Percentiles rank a stretch among this genome's conserved stretches.
Evolutionary conservation across 2,797 vertebrate species (phyloP).

Genomic region (Squalus acanthias): DNA sequence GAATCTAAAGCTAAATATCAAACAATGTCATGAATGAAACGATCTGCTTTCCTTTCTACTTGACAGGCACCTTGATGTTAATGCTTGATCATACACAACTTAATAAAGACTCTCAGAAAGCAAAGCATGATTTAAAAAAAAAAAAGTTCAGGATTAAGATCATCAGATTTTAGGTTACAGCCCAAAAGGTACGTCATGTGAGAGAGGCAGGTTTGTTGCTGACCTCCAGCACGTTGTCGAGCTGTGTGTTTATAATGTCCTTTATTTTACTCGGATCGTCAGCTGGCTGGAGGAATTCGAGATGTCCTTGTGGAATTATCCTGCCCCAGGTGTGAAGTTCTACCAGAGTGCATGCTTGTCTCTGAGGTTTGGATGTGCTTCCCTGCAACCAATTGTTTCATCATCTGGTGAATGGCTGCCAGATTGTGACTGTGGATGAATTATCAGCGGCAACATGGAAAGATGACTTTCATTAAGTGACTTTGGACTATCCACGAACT

Average conservation of each 20-base stretch:
- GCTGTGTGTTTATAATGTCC: background rate
- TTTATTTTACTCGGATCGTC: background rate
- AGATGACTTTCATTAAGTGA: background rate
- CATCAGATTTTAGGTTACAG: no score
- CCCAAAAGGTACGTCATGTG: no score
- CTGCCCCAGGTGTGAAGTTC: background rate
- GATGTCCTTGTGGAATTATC: background rate
- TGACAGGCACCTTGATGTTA: no score
- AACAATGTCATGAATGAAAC: background rate
- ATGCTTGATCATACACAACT: no score
- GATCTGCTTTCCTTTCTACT: no score
- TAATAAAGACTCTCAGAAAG: no score
- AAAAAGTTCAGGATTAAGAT: no score
- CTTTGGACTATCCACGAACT: background rate
- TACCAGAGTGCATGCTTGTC: background rate
- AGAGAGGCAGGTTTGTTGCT: no score
- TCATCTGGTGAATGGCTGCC: background rate
- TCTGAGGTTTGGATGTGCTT: background rate
- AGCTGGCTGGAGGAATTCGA: background rate
- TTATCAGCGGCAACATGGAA: background rate
- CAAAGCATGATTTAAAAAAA: no score
- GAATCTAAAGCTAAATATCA: background rate
- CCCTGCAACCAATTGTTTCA: background rate
- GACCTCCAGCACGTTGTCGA: no score
- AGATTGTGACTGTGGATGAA: background rate